These are phyloP conservation scores for Branchipolynoe longqiensis DNA, from an alignment of 2,888 invertebrate species.

Conservation along the genomic window DNA sequence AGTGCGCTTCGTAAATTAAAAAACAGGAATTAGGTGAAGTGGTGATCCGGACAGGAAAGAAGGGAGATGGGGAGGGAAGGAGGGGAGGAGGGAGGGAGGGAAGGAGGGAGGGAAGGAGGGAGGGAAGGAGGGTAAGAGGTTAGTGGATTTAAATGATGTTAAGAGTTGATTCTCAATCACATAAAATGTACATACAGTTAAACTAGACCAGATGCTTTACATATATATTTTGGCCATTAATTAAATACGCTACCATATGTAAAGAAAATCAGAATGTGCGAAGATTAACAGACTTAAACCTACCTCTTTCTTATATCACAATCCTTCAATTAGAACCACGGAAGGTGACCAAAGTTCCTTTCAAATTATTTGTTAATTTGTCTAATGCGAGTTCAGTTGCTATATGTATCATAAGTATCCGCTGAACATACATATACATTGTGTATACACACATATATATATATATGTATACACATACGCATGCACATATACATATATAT, in stretches of 20 bases:
- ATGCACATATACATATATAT: background rate
- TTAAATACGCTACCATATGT: background rate
- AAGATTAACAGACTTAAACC: slow-evolving; percentile 3
- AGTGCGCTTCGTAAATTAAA: too few relatives aligned
- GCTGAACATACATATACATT: background rate
- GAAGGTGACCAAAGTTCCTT: background rate
- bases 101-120: too few relatives aligned
- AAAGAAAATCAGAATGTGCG: slow-evolving; percentile 30
- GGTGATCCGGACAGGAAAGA: too few relatives aligned
- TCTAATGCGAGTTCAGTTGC: background rate
- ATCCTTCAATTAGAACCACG: background rate
- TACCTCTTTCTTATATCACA: slow-evolving; percentile 23
- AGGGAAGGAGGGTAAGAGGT: too few relatives aligned
- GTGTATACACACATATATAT: too few relatives aligned
- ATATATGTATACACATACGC: too few relatives aligned
- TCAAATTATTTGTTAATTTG: background rate
- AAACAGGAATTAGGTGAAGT: too few relatives aligned
- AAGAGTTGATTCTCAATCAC: slow-evolving; percentile 3
- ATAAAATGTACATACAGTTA: slow-evolving; percentile 30
- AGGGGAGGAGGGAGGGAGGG: too few relatives aligned
- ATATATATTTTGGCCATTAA: slow-evolving; percentile 5
- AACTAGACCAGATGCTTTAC: slow-evolving; percentile 8
- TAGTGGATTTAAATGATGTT: slow-evolving; percentile 1
- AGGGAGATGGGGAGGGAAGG: too few relatives aligned
- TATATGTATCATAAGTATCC: background rate